Conservation (phyloP, 2,888 invertebrate genomes). For the Drosophila macrospina region DNA sequence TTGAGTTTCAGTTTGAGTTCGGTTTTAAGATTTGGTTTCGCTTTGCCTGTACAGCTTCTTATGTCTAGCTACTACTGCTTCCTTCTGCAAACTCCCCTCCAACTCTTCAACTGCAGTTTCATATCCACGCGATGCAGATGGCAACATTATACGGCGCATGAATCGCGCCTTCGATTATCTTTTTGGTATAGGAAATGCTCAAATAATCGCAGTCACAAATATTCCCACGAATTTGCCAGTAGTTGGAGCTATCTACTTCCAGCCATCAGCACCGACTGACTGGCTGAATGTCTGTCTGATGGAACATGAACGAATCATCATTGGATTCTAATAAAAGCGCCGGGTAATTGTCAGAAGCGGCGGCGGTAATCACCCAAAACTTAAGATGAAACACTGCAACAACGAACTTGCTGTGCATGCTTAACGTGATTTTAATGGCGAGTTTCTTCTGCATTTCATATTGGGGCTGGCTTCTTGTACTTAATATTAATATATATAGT, state of each 20-base stretch:
- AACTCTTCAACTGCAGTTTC: conserved; percentile 3
- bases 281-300: conserved; percentile 36
- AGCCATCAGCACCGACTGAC: conserved; percentile 50
- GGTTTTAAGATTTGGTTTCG: conserved; percentile 41
- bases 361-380: conserved; percentile 59
- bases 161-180: conserved; percentile 73
- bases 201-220: conserved; percentile 73
- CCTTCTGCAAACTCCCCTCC: conserved; percentile 53
- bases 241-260: conserved; percentile 54
- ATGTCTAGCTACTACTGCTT: conserved; percentile 40
- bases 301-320: conserved; percentile 65
- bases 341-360: conserved; percentile 67
- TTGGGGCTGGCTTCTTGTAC: conserved; percentile 35
- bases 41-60: conserved; percentile 40
- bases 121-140: conserved; percentile 50
- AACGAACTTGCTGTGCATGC: conserved; percentile 62
- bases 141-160: conserved; percentile 67
- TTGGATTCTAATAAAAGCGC: conserved; percentile 70
- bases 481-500: conserved; percentile 16
- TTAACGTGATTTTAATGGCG: conserved; percentile 75
- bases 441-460: conserved; percentile 49
- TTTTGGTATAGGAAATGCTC: conserved; percentile 73
- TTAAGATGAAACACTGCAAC: conserved; percentile 60
- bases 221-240: conserved; percentile 70
- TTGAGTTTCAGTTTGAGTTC: conserved; percentile 34